A percentile compares a stretch with the other conserved stretches of the same genome.
These are phyloP conservation scores for Drosophila peninsularis DNA, from an alignment of 2,888 invertebrate genomes.

Conservation along the genomic window DNA sequence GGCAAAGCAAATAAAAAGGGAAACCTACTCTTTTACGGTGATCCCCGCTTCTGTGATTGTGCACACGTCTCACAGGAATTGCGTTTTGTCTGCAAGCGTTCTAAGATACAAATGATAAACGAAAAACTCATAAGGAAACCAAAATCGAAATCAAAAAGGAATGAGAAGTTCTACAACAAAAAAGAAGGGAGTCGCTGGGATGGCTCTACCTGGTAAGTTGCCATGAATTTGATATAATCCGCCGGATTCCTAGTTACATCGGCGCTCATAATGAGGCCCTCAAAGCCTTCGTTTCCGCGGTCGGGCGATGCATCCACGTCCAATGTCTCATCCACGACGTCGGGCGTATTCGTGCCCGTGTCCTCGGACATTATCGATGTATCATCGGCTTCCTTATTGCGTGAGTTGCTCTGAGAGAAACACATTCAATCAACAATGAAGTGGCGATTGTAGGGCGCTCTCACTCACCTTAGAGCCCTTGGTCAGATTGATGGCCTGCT, in stretches of 20 bases:
- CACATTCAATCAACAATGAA: no score
- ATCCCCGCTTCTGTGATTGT: background rate
- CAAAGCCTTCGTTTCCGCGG: constrained; percentile 64
- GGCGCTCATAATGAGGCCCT: constrained; percentile 82
- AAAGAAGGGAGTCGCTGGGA: background rate
- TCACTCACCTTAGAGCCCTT: constrained; percentile 44
- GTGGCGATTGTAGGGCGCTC: no score
- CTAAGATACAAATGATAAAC: constrained; percentile 66
- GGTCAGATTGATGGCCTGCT: constrained; percentile 71
- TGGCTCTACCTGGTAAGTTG: constrained; percentile 81
- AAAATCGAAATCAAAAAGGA: constrained; percentile 18
- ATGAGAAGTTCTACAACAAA: constrained; percentile 18
- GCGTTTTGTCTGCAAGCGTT: constrained; percentile 81
- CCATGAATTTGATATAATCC: constrained; percentile 83
- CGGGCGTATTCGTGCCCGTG: constrained; percentile 45
- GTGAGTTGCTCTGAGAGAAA: background rate
- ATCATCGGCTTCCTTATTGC: constrained; percentile 48
- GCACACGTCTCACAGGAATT: constrained; percentile 75
- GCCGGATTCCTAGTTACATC: constrained; percentile 81
- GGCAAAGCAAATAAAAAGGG: constrained; percentile 25
- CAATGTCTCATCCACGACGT: constrained; percentile 54
- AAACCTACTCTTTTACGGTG: constrained; percentile 74
- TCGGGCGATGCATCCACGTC: constrained; percentile 47
- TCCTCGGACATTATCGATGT: constrained; percentile 38
- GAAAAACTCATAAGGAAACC: constrained; percentile 29